Base-by-base conservation (phyloP, 2,888 invertebrate species). In the Caenorhabditis japonica region DNA sequence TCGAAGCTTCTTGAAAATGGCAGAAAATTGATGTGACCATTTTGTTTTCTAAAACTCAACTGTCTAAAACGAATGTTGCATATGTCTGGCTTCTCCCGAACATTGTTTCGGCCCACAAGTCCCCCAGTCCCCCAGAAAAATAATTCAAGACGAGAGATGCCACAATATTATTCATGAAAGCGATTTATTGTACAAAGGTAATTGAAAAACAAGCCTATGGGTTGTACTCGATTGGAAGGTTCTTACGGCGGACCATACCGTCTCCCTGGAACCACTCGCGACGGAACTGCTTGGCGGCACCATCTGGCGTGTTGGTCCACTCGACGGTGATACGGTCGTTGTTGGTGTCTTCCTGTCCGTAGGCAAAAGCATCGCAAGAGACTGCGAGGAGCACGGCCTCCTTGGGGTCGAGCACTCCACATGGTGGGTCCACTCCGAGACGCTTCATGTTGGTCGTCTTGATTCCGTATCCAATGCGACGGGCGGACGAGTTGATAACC, bases 381-480 rank as follows among this genome's bases (percentile, higher is more conserved):
- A 85, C 82, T 56, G 83, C 83, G 71, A 84, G 73, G 38, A 83
- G 72, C 41, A 76, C 76, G 49, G 71, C 61, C 66, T 84, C 82
- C 81, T 82, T 81, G 56, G 84, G 81, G 76, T 84, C 84, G 71
- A 82, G 81, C 15, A 84, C 84, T 59, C 84, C 84, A 46, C 79
- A 77, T 52, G 79, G 79, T 41, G 83, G 83, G 60, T 84, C 84
- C 34, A 81, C 79, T 43, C 76, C 78, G 52, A 84, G 79, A 55
- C 84, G 75, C 73, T 77, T 77, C 80, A 83, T 77, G 75, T 84
- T 84, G 75, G 81, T 84, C 33, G 83, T 84, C 81, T 84, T 84
- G 79, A 84, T 75, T 47, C 83, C 84, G 75, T 78, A 84, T 39
- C 83, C 83, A 76, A 84, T 84, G 44, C 84, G 80, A 17, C 68